These are phyloP conservation scores for Ursus arctos DNA, from an alignment of 2,113 vertebrate species.

Conservation along the genomic window DNA sequence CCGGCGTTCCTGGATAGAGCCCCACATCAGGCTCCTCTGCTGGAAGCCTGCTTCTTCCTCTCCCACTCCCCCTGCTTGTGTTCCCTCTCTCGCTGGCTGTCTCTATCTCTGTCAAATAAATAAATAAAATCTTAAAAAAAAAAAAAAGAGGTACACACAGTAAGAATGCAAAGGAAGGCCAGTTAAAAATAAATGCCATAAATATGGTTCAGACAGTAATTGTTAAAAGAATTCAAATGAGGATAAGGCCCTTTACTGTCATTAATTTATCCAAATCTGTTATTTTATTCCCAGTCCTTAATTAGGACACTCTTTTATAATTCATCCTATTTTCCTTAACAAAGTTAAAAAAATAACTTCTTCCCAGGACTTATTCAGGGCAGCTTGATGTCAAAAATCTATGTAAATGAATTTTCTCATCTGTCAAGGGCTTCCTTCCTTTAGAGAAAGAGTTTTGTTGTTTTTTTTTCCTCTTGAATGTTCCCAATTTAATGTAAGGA, in stretches of 20 bases:
- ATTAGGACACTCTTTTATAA: constrained; percentile 37
- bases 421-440: background rate
- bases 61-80: too few relatives aligned
- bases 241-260: background rate
- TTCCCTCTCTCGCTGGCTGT: too few relatives aligned
- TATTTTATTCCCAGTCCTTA: constrained; percentile 2
- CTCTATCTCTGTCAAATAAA: too few relatives aligned
- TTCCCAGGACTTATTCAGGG: background rate
- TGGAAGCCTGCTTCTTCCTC: too few relatives aligned
- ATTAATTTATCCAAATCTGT: background rate
- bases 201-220: constrained; percentile 2
- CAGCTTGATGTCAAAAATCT: background rate
- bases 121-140: too few relatives aligned
- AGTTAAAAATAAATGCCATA: constrained; percentile 31
- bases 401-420: constrained; percentile 45
- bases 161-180: background rate
- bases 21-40: too few relatives aligned
- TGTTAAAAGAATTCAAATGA: constrained; percentile 49
- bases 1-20: too few relatives aligned
- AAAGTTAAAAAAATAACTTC: constrained; percentile 2
- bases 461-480: background rate
- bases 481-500: constrained; percentile 40
- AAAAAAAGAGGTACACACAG: background rate
- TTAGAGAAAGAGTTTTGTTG: background rate
- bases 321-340: constrained; percentile 23